These are phyloP conservation scores for Acleris literana DNA, from an alignment of 2,888 invertebrate species.

Conservation along the genomic window DNA sequence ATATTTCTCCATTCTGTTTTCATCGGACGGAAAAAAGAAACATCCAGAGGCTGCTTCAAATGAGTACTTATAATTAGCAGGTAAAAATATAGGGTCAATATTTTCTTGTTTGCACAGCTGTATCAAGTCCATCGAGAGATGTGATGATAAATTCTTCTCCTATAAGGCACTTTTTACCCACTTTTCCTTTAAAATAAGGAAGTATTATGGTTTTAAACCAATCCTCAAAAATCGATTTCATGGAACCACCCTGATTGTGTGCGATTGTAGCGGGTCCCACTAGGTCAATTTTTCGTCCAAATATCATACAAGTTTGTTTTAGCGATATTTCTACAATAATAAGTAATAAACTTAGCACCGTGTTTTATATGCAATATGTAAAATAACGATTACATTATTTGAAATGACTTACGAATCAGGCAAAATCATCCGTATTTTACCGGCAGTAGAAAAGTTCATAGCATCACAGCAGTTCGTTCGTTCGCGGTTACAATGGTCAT, in stretches of 20 bases:
- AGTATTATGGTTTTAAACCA: constrained; percentile 48
- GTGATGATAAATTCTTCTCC: constrained; percentile 6
- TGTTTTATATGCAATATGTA: too few relatives aligned
- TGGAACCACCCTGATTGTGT: constrained; percentile 61
- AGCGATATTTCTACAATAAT: too few relatives aligned
- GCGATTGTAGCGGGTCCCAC: constrained; percentile 54
- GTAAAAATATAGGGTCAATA: constrained; percentile 3
- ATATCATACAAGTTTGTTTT: constrained; percentile 50
- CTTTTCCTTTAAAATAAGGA: constrained; percentile 42
- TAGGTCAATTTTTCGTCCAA: constrained; percentile 61
- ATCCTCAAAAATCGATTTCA: constrained; percentile 49
- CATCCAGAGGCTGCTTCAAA: background rate
- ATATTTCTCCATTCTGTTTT: background rate
- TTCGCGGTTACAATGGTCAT: background rate
- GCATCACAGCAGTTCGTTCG: background rate
- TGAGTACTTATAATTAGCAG: background rate
- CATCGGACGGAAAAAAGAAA: constrained; percentile 1
- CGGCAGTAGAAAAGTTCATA: too few relatives aligned
- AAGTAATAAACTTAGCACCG: too few relatives aligned
- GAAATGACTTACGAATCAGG: too few relatives aligned
- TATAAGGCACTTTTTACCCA: background rate
- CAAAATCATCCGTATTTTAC: too few relatives aligned
- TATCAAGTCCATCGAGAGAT: background rate
- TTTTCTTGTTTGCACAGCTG: background rate
- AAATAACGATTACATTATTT: too few relatives aligned